phyloP scores from a whole-genome alignment of 2,888 invertebrate species.

The Tiphia femorata region DNA sequence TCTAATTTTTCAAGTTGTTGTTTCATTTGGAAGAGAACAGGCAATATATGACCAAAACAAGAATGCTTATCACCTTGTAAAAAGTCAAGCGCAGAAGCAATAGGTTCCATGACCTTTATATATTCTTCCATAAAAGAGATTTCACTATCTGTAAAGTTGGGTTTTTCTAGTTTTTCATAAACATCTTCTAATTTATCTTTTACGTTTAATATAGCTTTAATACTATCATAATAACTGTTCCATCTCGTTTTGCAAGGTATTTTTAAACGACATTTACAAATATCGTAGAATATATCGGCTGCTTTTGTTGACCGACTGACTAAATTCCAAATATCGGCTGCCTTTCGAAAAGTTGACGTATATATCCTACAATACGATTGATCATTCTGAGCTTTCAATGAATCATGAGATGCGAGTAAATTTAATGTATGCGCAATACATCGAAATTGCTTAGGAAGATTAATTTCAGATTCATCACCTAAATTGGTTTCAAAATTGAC shows the following conservation, averaged over 20 bases:
- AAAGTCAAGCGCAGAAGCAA: constrained; percentile 16
- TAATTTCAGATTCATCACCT: constrained; percentile 17
- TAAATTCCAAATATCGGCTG: constrained; percentile 13
- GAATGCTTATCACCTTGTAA: constrained; percentile 23
- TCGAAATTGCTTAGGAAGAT: constrained; percentile 15
- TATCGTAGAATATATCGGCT: constrained; percentile 13
- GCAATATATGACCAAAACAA: constrained; percentile 18
- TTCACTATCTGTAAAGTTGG: constrained; percentile 11
- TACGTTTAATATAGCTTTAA: constrained; percentile 2
- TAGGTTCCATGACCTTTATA: constrained; percentile 8
- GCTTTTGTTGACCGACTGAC: constrained; percentile 16
- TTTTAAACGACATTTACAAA: constrained; percentile 10
- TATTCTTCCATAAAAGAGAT: constrained; percentile 22
- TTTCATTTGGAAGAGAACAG: constrained; percentile 15
- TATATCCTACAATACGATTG: constrained; percentile 10
- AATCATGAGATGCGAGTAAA: constrained; percentile 22
- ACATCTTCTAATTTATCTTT: constrained; percentile 19
- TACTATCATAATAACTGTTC: constrained; percentile 18
- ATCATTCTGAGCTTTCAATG: constrained; percentile 4
- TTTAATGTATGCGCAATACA: constrained; percentile 21
- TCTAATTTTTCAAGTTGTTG: constrained; percentile 2
- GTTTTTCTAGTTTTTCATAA: constrained; percentile 15
- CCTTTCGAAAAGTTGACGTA: constrained; percentile 10
- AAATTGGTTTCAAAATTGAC: constrained; percentile 10
- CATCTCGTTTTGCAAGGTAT: constrained; percentile 20